Base-by-base conservation (phyloP, 2,113 vertebrate species). In the Pyrgilauda ruficollis region DNA sequence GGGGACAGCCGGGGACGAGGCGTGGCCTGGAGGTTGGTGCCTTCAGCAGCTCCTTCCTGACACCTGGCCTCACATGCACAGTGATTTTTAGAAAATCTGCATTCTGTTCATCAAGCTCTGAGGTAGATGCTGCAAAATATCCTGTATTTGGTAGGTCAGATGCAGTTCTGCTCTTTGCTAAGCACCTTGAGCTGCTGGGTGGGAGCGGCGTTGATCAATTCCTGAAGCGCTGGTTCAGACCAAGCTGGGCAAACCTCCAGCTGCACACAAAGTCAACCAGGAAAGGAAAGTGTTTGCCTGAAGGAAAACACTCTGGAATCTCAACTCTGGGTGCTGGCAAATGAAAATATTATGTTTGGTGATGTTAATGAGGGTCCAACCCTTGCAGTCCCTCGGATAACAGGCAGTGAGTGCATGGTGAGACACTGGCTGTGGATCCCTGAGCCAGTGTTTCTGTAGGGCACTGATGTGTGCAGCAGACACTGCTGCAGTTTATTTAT, bases 351-450 rank as follows among this genome's bases (percentile, higher is more conserved):
- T 41, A 21, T 1, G 2, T 61, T 44, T 61, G 53, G 26, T 82
- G 7, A 13, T 0, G 0, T 39, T 58, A 66, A 43, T 4, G 46
- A 56, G 18, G 33, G 39, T 43, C 58, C 50, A 62, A 12, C 20
- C 27, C 31, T 50, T 5, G 2, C 49, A 52, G 50, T 19, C 15
- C 49, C 41, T 69, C 2, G 8, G 53, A 85, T n/a, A 39, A 39
- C 8, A 53, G 61, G 43, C 0, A 0, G 12, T 21, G 49, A n/a
- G 28, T 1, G 21, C 0, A 0, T 10, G 52, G 43, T 27, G 13
- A 20, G 8, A 41, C 43, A 37, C 8, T 53, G 80, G 41, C 41
- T 59, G 3, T 1, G 39, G 16, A 47, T 37, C 70, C 26, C 2
- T 43, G 31, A 82, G 21, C 14, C 14, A 20, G 10, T 3, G 7